Base-by-base conservation (phyloP, 2,888 invertebrate species). In the Catocala sponsa region DNA sequence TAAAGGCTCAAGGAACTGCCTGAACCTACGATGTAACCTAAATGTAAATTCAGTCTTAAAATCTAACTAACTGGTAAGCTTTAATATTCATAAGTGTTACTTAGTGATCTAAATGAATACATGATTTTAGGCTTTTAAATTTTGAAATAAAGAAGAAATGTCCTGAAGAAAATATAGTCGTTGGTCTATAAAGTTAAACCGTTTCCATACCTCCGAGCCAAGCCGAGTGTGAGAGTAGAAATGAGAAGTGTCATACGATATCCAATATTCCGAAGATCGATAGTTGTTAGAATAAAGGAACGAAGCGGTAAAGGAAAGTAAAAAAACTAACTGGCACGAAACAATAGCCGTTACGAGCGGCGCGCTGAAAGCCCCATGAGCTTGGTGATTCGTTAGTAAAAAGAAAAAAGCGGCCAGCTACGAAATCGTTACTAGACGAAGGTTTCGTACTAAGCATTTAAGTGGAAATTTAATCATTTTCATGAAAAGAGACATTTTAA, bases 331-430 rank as follows among this genome's bases (percentile, higher is more conserved):
- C 76, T 78, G 74, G 77, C 70, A 69, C 77, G 81, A 86, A 85
- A 89, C 87, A 90, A 88, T 87, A 85, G 84, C 79, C 74, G 80
- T 78, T 83, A 76, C 80, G 80, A 85, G 82, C 80, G 73, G 73
- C 72, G 78, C 79, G 81, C 78, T 87, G 85, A 88, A 85, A 87
- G 83, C 83, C 81, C 79, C 81, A 84, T 82, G 87, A 87, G 85
- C 81, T 84, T 70, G 81, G 76, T 82, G 85, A 88, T 86, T 86
- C 87, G 87, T 85, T 86, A 82, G 81, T 68, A 84, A 85, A 87
- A 72, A 78, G 83, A 86, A 82, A 90, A 74, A 74, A 64, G 9
- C 51, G 56, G 64, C 55, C 63, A 67, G 74, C 54, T 49, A 52
- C 66, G 66, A 77, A 69, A 62, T 74, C 65, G 48, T 60, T 69